Percentiles rank a stretch among this genome's conserved stretches.
These are phyloP conservation scores for Zosterops lateralis DNA, from an alignment of 2,113 vertebrate species.

Conservation along the genomic window DNA sequence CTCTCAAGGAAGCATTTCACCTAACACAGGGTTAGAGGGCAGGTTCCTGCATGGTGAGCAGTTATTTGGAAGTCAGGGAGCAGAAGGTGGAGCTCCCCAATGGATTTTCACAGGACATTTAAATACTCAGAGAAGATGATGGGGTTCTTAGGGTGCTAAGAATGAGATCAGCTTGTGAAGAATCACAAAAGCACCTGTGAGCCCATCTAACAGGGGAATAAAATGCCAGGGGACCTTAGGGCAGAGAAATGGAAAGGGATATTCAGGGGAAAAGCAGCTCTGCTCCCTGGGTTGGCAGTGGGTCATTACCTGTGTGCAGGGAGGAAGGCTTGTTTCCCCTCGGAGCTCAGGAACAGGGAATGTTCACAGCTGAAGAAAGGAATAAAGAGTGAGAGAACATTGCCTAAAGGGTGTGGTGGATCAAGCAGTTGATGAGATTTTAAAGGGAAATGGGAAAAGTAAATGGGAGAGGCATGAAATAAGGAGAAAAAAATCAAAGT, in stretches of 20 bases:
- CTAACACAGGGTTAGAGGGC: neutral
- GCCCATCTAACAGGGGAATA: neutral
- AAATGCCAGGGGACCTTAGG: neutral
- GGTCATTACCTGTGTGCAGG: neutral
- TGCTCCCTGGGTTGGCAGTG: neutral
- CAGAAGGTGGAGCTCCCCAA: neutral
- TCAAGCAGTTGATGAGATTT: neutral
- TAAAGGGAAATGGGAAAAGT: neutral
- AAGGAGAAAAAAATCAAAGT: neutral
- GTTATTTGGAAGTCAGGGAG: neutral
- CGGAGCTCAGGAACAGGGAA: neutral
- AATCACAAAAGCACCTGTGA: neutral
- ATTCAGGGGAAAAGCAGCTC: neutral
- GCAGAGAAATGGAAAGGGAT: neutral
- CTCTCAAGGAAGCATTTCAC: neutral
- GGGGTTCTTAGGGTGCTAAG: neutral
- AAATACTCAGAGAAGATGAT: neutral
- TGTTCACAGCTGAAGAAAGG: neutral
- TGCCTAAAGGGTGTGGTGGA: neutral
- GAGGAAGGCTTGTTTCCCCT: fast-evolving
- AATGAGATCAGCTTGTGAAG: neutral
- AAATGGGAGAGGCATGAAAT: neutral
- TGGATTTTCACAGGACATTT: neutral
- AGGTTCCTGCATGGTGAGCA: neutral
- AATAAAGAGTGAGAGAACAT: neutral